Percentiles rank a stretch among this genome's conserved stretches.
Evolutionary conservation across 2,888 invertebrate species (phyloP).

Genomic region (Oligia strigilis): DNA sequence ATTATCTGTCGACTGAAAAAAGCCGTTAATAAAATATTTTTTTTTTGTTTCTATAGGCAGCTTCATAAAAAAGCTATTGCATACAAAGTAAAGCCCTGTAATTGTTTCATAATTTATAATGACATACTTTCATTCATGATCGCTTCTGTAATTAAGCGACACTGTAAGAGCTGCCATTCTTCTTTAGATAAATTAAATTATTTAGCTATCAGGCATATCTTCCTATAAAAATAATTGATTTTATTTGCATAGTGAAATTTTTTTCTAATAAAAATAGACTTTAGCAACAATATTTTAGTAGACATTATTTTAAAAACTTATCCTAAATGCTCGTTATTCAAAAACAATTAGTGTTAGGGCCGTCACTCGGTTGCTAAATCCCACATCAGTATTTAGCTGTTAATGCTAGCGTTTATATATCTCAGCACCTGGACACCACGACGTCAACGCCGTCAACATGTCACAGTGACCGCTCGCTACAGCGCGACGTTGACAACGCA

Average conservation of each 20-base stretch:
- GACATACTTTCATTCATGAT: background rate
- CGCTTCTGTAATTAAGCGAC: background rate
- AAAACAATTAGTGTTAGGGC: background rate
- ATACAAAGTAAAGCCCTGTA: background rate
- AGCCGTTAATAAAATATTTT: background rate
- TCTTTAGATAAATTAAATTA: background rate
- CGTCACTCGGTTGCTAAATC: too few relatives aligned
- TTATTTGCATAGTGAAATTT: too few relatives aligned
- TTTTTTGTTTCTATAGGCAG: background rate
- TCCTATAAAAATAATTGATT: too few relatives aligned
- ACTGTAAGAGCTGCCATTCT: background rate
- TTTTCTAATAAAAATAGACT: background rate
- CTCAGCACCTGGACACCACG: conserved; percentile 11
- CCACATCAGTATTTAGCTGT: background rate
- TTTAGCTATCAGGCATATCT: too few relatives aligned
- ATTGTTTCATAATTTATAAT: background rate
- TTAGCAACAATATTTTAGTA: background rate
- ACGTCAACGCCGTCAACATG: conserved; percentile 22
- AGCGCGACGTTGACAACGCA: conserved; percentile 20
- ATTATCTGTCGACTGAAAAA: too few relatives aligned
- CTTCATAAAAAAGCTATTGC: background rate
- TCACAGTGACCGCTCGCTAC: conserved; percentile 29
- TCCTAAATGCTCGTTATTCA: background rate
- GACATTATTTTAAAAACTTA: background rate
- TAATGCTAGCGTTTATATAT: background rate